Base-by-base conservation (phyloP, 2,113 vertebrate genomes). In the Myodes glareolus region DNA sequence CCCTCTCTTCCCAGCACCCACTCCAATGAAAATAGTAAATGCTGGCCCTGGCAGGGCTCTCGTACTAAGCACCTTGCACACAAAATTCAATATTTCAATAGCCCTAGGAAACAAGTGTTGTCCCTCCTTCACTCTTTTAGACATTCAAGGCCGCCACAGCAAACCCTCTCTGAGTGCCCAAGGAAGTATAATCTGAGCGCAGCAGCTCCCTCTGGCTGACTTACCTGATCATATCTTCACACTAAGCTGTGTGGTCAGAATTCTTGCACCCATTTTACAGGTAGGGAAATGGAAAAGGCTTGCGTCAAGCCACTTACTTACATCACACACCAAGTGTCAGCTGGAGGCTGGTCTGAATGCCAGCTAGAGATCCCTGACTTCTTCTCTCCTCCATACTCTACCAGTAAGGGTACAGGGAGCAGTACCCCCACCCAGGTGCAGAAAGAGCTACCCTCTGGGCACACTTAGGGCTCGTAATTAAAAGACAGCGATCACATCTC, bases 281-380 rank as follows among this genome's bases (percentile, higher is more conserved):
- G 67, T 25, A 39, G 21, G 45, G 8, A 93, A 65, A 47, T 12
- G 14, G 27, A 5, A 2, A 42, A 7, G 36, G 23, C 29, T 55
- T 31, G 27, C 0, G 33, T 29, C 23, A 27, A 31, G 84, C 14
- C 45, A 0, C 50, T 29, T 14, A n/a, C 6, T 23, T 1, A 17
- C 5, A n/a, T 52, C 45, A 25, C n/a, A 21, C 23, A 55, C 10
- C 0, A 1, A 29, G 13, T 86, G 58, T 21, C 9, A 1, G 52
- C n/a, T 13, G 3, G 45, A 23, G 8, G 19, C 33, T 31, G 12
- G 13, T 7, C 73, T 75, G 31, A 81, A 27, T 19, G 12, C 68
- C 0, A 0, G 55, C 65, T 67, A 8, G 47, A 67, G 45, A 3
- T 33, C 9, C 0, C 31, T 33, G 9, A 61, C 50, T 11, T 0